These are phyloP conservation scores for Sitodiplosis mosellana DNA, from an alignment of 1,140 invertebrate species.

Conservation along the genomic window DNA sequence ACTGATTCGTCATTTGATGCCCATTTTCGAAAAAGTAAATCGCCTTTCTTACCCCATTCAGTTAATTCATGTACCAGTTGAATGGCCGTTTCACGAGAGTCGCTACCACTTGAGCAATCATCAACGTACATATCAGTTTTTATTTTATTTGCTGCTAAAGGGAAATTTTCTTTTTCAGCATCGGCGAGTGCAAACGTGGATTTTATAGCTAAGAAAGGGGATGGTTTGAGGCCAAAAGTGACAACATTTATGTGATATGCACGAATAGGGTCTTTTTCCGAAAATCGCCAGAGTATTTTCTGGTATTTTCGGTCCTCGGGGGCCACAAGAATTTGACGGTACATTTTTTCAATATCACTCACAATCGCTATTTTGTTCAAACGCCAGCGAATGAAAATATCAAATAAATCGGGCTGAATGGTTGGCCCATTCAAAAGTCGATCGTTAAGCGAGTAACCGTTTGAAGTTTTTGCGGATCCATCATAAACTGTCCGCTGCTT, in stretches of 20 bases:
- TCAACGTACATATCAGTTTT: constrained; percentile 11
- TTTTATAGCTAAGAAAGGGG: constrained; percentile 12
- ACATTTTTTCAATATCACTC: constrained; percentile 5
- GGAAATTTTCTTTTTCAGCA: constrained; percentile 6
- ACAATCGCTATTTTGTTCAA: constrained; percentile 3
- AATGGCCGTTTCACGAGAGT: neutral
- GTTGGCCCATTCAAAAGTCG: constrained; percentile 6
- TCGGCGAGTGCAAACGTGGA: constrained; percentile 10
- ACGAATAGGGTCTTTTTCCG: neutral
- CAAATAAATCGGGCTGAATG: constrained; percentile 10
- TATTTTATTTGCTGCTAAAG: constrained; percentile 3
- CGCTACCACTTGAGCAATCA: neutral
- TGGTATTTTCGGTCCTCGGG: constrained; percentile 1
- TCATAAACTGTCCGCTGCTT: constrained; percentile 13
- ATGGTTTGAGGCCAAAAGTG: constrained; percentile 13
- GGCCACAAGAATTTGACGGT: constrained; percentile 1
- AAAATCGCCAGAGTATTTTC: constrained; percentile 1
- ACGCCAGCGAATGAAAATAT: constrained; percentile 8
- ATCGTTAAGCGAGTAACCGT: constrained; percentile 13
- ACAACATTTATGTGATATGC: constrained; percentile 9
- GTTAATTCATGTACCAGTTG: neutral
- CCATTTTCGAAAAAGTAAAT: constrained; percentile 12
- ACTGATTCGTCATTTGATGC: constrained; percentile 5
- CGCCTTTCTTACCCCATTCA: neutral
- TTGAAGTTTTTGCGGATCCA: constrained; percentile 10